A percentile compares a stretch with the other conserved stretches of the same genome.
Evolutionary conservation across 1,140 invertebrate species (phyloP).

Genomic region (Gryon sp.): DNA sequence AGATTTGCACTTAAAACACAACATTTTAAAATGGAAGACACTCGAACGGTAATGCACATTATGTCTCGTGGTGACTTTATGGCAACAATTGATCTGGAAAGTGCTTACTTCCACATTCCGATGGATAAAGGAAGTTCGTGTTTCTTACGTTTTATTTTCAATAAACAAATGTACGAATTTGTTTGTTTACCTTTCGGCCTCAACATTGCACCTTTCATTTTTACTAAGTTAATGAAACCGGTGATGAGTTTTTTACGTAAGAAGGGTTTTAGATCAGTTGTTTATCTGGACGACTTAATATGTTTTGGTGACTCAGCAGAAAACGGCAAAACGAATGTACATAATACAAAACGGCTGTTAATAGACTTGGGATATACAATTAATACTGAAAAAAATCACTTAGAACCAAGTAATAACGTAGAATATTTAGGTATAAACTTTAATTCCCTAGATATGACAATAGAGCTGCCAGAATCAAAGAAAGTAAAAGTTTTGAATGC

Average conservation of each 20-base stretch:
- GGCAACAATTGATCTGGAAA: too few relatives aligned
- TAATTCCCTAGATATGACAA: background rate
- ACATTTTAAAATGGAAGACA: slow-evolving; percentile 11
- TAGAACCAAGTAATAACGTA: too few relatives aligned
- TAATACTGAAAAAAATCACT: too few relatives aligned
- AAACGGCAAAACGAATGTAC: background rate
- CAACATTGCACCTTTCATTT: slow-evolving; percentile 18
- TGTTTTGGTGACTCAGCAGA: background rate
- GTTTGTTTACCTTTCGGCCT: slow-evolving; percentile 32
- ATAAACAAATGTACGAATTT: slow-evolving; percentile 33
- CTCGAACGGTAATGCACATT: too few relatives aligned
- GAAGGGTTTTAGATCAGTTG: background rate
- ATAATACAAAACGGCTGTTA: too few relatives aligned
- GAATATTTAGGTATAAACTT: too few relatives aligned
- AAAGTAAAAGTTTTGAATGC: background rate
- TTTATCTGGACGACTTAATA: too few relatives aligned
- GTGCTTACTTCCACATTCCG: slow-evolving; percentile 19
- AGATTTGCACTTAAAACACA: slow-evolving; percentile 18
- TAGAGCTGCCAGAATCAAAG: background rate
- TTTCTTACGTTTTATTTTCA: slow-evolving; percentile 48
- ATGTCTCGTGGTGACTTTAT: too few relatives aligned
- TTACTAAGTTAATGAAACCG: slow-evolving; percentile 31
- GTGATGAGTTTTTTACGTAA: slow-evolving; percentile 19
- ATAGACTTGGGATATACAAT: too few relatives aligned
- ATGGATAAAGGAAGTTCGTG: slow-evolving; percentile 22